phyloP scores from a whole-genome alignment of 53 echinoderm and acorn worm species.

The Stichopus horrens region DNA sequence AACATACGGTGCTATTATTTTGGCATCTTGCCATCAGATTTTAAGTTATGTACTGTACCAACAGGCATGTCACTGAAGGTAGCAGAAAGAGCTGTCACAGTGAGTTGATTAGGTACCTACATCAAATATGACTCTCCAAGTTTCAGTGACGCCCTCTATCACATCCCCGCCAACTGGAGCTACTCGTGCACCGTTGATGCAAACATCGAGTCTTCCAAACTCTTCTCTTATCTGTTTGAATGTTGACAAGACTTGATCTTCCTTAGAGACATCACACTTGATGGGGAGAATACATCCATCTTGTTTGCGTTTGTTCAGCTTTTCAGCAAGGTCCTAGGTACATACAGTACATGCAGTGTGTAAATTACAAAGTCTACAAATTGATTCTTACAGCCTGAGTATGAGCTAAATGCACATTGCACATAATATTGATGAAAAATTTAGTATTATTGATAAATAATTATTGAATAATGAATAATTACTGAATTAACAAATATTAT shows the following conservation, averaged over 20 bases:
- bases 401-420: too few species aligned
- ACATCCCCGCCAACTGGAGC: conserved; percentile 17
- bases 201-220: conserved; percentile 55
- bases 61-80: too few species aligned
- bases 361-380: too few species aligned
- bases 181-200: conserved; percentile 65
- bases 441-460: too few species aligned
- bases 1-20: too few species aligned
- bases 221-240: conserved; percentile 54
- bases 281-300: conserved; percentile 25
- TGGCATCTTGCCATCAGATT: too few species aligned
- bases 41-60: too few species aligned
- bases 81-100: too few species aligned
- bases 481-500: too few species aligned
- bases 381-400: too few species aligned
- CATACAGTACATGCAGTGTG: neutral
- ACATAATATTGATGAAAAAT: too few species aligned
- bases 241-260: conserved; percentile 54
- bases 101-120: conserved; percentile 27
- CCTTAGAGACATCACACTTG: conserved; percentile 47
- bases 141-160: conserved; percentile 49
- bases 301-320: conserved; percentile 28
- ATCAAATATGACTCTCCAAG: conserved; percentile 50
- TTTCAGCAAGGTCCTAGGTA: neutral
- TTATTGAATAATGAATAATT: too few species aligned